phyloP scores from a whole-genome alignment of 2,113 vertebrate species.

The Lepisosteus oculatus region DNA sequence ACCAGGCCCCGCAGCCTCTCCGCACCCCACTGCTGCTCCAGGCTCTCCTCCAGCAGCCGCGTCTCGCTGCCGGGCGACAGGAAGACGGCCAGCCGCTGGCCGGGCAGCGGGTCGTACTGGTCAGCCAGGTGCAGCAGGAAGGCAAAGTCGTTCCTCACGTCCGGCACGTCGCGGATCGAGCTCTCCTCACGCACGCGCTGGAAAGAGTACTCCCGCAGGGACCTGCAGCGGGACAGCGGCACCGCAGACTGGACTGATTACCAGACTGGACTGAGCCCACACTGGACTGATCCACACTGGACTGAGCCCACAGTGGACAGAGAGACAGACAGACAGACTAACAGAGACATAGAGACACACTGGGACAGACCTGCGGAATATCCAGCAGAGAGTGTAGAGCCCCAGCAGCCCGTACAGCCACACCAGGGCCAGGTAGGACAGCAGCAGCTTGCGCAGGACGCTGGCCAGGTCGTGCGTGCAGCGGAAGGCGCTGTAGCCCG shows the following conservation, averaged over 20 bases:
- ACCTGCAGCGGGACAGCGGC: slow-evolving; percentile 32
- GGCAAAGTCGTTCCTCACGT: slow-evolving; percentile 73
- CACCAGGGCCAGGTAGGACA: slow-evolving; percentile 64
- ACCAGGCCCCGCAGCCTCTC: slow-evolving; percentile 54
- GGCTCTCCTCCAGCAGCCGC: slow-evolving; percentile 57
- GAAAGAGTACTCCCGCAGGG: slow-evolving; percentile 70
- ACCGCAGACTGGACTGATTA: background rate
- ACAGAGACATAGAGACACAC: background rate
- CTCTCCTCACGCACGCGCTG: slow-evolving; percentile 48
- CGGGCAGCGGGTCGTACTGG: slow-evolving; percentile 70
- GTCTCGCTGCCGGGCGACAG: slow-evolving; percentile 70
- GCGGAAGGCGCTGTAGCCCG: slow-evolving; percentile 63
- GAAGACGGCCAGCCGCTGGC: slow-evolving; percentile 71
- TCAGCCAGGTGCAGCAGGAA: slow-evolving; percentile 78
- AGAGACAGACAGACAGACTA: background rate
- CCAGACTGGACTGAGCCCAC: too few species aligned
- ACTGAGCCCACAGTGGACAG: background rate
- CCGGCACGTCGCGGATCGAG: slow-evolving; percentile 59
- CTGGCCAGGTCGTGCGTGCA: slow-evolving; percentile 74
- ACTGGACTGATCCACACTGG: too few species aligned
- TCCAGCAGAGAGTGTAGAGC: slow-evolving; percentile 68
- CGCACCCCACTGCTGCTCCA: slow-evolving; percentile 57
- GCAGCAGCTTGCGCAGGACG: slow-evolving; percentile 64
- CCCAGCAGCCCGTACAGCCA: slow-evolving; percentile 62
- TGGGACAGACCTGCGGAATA: slow-evolving; percentile 53